Evolutionary conservation across 2,888 invertebrate genomes (phyloP).

Genomic region (Eulithis prunata): DNA sequence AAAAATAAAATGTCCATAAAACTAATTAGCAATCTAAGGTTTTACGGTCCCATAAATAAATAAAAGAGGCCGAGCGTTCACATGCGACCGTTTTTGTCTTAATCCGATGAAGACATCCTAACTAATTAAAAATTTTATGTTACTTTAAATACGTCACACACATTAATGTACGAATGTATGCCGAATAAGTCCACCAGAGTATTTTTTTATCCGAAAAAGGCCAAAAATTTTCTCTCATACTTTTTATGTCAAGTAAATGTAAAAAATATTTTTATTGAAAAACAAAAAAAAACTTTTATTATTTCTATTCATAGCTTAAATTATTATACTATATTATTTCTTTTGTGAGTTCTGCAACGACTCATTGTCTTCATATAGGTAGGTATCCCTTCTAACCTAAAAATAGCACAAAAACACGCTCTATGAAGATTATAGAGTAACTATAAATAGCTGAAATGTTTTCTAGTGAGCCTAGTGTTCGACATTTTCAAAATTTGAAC

Average conservation of each 20-base stretch:
- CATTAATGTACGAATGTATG: constrained; percentile 58
- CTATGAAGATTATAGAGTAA: too few relatives aligned
- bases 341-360: too few relatives aligned
- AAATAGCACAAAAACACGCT: too few relatives aligned
- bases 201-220: background rate
- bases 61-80: constrained; percentile 66
- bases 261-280: too few relatives aligned
- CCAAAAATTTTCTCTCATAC: too few relatives aligned
- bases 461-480: background rate
- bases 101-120: constrained; percentile 63
- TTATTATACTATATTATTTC: too few relatives aligned
- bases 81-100: constrained; percentile 68
- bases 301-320: too few relatives aligned
- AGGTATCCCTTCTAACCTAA: too few relatives aligned
- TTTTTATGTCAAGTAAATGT: too few relatives aligned
- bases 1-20: constrained; percentile 71
- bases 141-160: constrained; percentile 53
- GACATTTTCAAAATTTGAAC: constrained; percentile 12
- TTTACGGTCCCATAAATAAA: constrained; percentile 76
- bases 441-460: too few relatives aligned
- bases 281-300: too few relatives aligned
- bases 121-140: constrained; percentile 65
- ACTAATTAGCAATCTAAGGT: constrained; percentile 77
- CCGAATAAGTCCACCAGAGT: constrained; percentile 28
- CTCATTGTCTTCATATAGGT: too few relatives aligned